A percentile compares a stretch with the other conserved stretches of the same genome.
Evolutionary conservation across 2,113 vertebrate species (phyloP).

Genomic region (Tragelaphus imberbis): DNA sequence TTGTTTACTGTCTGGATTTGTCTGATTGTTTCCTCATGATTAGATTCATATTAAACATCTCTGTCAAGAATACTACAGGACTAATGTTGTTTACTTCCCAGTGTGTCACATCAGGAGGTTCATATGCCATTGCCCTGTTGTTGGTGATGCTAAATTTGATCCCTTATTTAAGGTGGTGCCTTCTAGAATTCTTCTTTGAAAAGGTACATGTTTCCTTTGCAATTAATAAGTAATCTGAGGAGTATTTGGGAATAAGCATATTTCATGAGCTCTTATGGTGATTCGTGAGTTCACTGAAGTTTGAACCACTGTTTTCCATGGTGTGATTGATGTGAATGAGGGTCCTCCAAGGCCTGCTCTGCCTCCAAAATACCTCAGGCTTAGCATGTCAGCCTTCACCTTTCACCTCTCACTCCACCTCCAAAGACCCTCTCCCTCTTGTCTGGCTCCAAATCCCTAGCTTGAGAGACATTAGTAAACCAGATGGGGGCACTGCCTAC

Average conservation of each 20-base stretch:
- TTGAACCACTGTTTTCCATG: not conserved
- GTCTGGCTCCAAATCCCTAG: not conserved
- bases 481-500: not conserved
- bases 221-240: not conserved
- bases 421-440: not conserved
- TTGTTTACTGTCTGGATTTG: not conserved
- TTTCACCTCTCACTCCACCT: not conserved
- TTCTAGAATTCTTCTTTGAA: slow-evolving; percentile 20
- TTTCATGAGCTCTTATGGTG: not conserved
- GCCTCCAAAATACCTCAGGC: not conserved
- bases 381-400: not conserved
- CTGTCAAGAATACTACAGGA: not conserved
- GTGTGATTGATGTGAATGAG: not conserved
- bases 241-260: not conserved
- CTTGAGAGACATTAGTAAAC: not conserved
- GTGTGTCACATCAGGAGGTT: not conserved
- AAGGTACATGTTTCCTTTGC: slow-evolving; percentile 31
- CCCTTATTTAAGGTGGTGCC: not conserved
- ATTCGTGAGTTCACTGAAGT: not conserved
- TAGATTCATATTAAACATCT: slow-evolving; percentile 13
- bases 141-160: slow-evolving; percentile 21
- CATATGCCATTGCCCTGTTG: not conserved
- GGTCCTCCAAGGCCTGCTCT: not conserved
- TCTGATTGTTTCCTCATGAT: slow-evolving; percentile 7
- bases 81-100: not conserved